phyloP scores from a whole-genome alignment of 2,797 vertebrate genomes.

The Rhabdophis nuchalis region DNA sequence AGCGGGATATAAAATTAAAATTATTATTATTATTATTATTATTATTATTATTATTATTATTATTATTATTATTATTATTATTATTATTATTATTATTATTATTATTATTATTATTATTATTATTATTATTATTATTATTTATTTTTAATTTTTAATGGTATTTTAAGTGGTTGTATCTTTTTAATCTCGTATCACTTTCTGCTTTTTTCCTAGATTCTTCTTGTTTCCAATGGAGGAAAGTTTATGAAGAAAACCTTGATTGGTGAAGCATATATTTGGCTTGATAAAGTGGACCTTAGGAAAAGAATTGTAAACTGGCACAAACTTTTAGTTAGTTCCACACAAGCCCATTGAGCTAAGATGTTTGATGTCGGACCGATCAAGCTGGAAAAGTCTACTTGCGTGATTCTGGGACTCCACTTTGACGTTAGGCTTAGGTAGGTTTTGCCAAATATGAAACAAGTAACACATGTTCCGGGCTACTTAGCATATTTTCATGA shows the following conservation, averaged over 20 bases:
- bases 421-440: constrained; percentile 66
- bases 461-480: constrained; percentile 54
- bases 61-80: no score
- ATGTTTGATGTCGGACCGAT: constrained; percentile 56
- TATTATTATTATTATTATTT: no score
- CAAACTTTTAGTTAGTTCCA: constrained; percentile 90
- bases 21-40: no score
- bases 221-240: constrained; percentile 96
- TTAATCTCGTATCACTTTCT: constrained; percentile 1
- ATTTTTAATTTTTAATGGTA: not conserved
- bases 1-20: no score
- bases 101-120: no score
- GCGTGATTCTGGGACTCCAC: constrained; percentile 48
- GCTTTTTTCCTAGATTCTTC: constrained; percentile 79
- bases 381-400: constrained; percentile 59
- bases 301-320: constrained; percentile 98
- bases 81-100: no score
- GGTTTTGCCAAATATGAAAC: constrained; percentile 58
- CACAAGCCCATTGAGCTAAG: constrained; percentile 79
- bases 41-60: no score
- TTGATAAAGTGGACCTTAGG: constrained; percentile 98
- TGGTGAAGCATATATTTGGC: constrained; percentile 96
- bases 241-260: constrained; percentile 99
- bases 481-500: constrained; percentile 58
- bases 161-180: not conserved